phyloP scores from a whole-genome alignment of 1,140 invertebrate genomes.

The Drosophila burlai region DNA sequence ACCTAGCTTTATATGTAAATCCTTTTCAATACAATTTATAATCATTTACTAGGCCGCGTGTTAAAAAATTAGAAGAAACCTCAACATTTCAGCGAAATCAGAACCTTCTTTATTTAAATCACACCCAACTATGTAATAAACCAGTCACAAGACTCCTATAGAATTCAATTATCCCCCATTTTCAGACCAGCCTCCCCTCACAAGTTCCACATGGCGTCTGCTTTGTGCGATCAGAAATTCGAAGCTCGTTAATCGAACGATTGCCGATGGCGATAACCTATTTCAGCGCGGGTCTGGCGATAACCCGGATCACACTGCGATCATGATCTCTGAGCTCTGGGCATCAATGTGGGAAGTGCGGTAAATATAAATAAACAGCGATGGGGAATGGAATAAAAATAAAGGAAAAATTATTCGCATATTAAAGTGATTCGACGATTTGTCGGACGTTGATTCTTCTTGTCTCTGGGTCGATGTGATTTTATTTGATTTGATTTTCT shows the following conservation, averaged over 20 bases:
- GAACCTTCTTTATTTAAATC: background rate
- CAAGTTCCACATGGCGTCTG: constrained; percentile 8
- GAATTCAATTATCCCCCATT: background rate
- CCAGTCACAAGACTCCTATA: background rate
- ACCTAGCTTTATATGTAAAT: background rate
- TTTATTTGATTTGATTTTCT: constrained; percentile 47
- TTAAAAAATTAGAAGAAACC: background rate
- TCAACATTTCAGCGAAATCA: background rate
- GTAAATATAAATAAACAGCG: constrained; percentile 35
- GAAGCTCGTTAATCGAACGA: constrained; percentile 67
- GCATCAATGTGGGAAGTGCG: constrained; percentile 68
- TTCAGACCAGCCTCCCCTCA: background rate
- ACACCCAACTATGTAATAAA: too few relatives aligned
- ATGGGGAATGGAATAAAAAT: constrained; percentile 3
- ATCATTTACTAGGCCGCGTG: background rate
- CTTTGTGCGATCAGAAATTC: constrained; percentile 37
- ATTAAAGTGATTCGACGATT: constrained; percentile 51
- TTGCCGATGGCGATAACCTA: constrained; percentile 63
- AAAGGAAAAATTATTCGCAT: constrained; percentile 45
- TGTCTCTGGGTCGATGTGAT: constrained; percentile 35
- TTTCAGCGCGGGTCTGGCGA: constrained; percentile 52
- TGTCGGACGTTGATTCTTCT: constrained; percentile 66
- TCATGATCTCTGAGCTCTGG: constrained; percentile 63
- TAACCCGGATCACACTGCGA: constrained; percentile 60
- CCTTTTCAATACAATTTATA: background rate